Percentiles rank a stretch among this genome's conserved stretches.
phyloP scores from a whole-genome alignment of 1,140 invertebrate genomes.

The Vanessa atalanta region DNA sequence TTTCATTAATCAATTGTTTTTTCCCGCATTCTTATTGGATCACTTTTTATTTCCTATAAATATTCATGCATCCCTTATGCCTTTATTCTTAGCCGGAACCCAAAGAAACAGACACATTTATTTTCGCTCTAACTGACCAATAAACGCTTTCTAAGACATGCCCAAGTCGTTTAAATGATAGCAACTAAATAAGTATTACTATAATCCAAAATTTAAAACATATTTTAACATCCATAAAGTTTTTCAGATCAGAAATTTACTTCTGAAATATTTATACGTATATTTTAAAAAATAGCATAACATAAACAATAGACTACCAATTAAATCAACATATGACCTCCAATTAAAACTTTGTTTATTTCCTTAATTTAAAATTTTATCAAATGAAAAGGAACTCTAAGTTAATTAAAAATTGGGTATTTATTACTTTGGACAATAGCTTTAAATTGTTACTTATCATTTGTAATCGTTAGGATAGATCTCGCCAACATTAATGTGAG shows the following conservation, averaged over 20 bases:
- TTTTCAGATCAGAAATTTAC: too few relatives aligned
- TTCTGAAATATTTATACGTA: neutral
- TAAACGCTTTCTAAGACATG: too few relatives aligned
- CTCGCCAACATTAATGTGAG: slow-evolving; percentile 43
- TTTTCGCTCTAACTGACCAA: too few relatives aligned
- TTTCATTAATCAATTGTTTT: too few relatives aligned
- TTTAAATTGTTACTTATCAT: slow-evolving; percentile 42
- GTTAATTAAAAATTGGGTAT: slow-evolving; percentile 16
- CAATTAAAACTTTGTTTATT: slow-evolving; percentile 41
- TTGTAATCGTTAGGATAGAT: slow-evolving; percentile 41
- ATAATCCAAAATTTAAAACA: neutral
- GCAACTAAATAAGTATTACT: too few relatives aligned
- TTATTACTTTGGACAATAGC: slow-evolving; percentile 30
- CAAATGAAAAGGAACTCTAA: slow-evolving; percentile 34
- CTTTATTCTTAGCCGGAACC: too few relatives aligned
- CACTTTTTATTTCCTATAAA: too few relatives aligned
- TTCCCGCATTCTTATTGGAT: too few relatives aligned
- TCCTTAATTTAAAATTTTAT: slow-evolving; percentile 37
- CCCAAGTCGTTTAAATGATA: too few relatives aligned
- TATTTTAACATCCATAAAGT: neutral
- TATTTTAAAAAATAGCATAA: neutral
- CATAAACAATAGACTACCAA: slow-evolving; percentile 39
- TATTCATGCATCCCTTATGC: too few relatives aligned
- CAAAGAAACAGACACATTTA: too few relatives aligned
- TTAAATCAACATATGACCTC: slow-evolving; percentile 46